phyloP scores from a whole-genome alignment of 2,797 vertebrate genomes.

The Cyprinodon diabolis region DNA sequence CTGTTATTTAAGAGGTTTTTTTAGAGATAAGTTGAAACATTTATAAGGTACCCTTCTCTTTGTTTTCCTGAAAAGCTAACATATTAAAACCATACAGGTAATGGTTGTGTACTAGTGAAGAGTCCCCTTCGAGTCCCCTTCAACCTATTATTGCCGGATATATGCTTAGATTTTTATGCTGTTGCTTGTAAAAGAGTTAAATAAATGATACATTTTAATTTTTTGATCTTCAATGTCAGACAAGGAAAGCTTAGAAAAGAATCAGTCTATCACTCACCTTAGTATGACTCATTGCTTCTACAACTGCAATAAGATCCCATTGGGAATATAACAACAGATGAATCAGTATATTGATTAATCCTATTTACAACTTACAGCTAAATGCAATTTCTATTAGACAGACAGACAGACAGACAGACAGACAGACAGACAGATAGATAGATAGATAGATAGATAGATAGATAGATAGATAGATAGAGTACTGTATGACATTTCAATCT shows the following conservation, averaged over 20 bases:
- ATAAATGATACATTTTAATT: constrained; percentile 35
- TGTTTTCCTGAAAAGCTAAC: constrained; percentile 31
- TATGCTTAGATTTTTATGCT: neutral
- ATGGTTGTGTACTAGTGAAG: constrained; percentile 37
- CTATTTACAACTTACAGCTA: neutral
- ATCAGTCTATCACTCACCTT: neutral
- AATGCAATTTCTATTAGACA: too few relatives aligned
- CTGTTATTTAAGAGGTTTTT: constrained; percentile 7
- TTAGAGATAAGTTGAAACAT: neutral
- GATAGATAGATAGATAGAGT: too few relatives aligned
- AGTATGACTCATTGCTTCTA: constrained; percentile 21
- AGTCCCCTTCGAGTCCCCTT: neutral
- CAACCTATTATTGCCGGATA: constrained; percentile 37
- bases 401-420: too few relatives aligned
- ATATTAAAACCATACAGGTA: constrained; percentile 24
- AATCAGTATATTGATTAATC: constrained; percentile 5
- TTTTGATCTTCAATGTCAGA: constrained; percentile 1
- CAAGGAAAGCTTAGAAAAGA: neutral
- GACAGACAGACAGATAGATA: too few relatives aligned
- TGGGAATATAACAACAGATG: neutral
- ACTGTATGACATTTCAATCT: neutral
- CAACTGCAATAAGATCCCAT: constrained; percentile 8
- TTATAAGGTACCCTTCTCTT: constrained; percentile 3
- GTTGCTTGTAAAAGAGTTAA: neutral
- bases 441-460: too few relatives aligned